Evolutionary conservation across 2,797 vertebrate genomes (phyloP).

Genomic region (Trichosurus vulpecula): DNA sequence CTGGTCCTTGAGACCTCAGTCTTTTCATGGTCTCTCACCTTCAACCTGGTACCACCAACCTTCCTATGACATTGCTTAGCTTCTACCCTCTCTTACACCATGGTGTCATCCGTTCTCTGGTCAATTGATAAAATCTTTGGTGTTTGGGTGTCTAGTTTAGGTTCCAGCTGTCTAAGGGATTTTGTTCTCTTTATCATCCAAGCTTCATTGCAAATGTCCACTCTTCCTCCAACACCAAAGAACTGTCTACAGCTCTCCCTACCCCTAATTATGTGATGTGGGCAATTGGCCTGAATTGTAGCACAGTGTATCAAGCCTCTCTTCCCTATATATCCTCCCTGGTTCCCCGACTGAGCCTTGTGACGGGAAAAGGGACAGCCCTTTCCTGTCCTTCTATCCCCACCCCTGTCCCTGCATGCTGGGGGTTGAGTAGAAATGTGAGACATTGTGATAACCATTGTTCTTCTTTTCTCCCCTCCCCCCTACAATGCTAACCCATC

Average conservation of each 20-base stretch:
- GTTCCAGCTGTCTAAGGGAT: not conserved
- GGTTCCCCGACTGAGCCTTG: not conserved
- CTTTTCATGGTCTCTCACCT: not conserved
- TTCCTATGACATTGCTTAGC: not conserved
- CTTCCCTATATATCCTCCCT: not conserved
- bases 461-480: constrained; percentile 76
- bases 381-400: not conserved
- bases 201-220: not conserved
- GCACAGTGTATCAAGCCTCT: not conserved
- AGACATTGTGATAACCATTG: constrained; percentile 63
- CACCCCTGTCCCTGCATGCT: constrained; percentile 10
- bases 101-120: not conserved
- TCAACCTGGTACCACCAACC: not conserved
- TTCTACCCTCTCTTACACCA: not conserved
- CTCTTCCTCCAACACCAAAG: not conserved
- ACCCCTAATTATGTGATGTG: not conserved
- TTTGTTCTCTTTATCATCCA: not conserved
- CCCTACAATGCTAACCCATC: constrained; percentile 77
- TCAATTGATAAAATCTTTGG: not conserved
- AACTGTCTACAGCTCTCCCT: not conserved
- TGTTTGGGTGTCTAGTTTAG: not conserved
- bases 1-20: not conserved
- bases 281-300: not conserved
- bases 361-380: not conserved
- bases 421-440: constrained; percentile 34